phyloP scores from a whole-genome alignment of 2,113 vertebrate genomes.

The Emydura subglobosa region DNA sequence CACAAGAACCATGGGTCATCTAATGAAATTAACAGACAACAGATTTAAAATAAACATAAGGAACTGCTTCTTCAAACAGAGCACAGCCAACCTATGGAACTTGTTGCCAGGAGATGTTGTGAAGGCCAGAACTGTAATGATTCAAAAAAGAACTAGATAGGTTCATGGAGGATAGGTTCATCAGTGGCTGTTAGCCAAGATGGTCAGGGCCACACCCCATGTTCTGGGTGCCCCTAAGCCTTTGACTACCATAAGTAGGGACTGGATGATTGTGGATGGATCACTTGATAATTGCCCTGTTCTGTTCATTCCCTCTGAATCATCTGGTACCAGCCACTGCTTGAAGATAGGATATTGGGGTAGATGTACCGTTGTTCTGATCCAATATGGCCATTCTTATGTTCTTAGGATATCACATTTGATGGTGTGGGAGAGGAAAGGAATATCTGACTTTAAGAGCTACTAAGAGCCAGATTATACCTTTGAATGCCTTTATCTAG shows the following conservation, averaged over 20 bases:
- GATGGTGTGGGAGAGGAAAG: neutral
- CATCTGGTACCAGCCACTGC: neutral
- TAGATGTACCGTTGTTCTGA: too few relatives aligned
- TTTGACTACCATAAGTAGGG: neutral
- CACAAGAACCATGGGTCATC: neutral
- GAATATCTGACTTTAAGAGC: neutral
- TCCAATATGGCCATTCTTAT: too few relatives aligned
- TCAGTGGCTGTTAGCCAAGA: neutral
- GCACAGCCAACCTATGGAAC: neutral
- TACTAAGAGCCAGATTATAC: neutral
- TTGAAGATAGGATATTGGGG: neutral
- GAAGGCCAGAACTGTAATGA: neutral
- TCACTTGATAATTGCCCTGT: neutral
- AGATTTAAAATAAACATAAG: neutral
- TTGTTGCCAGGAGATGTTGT: neutral
- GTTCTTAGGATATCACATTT: neutral
- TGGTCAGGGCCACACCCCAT: neutral
- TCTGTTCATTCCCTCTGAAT: neutral
- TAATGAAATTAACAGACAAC: neutral
- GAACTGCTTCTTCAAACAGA: neutral
- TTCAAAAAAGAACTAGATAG: neutral
- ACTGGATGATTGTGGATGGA: neutral
- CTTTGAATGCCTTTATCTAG: conserved; percentile 42
- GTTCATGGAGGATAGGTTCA: neutral
- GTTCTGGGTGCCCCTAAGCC: neutral